These are phyloP conservation scores for Epiblema foenella DNA, from an alignment of 2,888 invertebrate species.

Conservation along the genomic window DNA sequence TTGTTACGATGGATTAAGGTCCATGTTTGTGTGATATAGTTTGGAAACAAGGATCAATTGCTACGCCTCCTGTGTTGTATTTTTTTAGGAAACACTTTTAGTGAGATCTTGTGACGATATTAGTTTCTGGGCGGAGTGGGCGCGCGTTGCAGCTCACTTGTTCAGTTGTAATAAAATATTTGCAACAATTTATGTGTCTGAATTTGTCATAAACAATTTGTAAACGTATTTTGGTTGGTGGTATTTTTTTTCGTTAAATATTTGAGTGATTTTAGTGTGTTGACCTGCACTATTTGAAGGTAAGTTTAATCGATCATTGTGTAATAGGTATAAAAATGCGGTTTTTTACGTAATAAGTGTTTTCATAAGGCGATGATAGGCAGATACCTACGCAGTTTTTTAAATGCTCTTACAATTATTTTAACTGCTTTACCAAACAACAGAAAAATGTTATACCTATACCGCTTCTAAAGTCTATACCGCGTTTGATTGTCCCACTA, in stretches of 20 bases:
- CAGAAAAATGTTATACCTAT: too few species aligned
- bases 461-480: too few species aligned
- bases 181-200: conserved; percentile 38
- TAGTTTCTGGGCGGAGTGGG: conserved; percentile 73
- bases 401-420: too few species aligned
- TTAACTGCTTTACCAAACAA: too few species aligned
- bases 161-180: conserved; percentile 50
- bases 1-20: conserved; percentile 62
- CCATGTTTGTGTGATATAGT: conserved; percentile 58
- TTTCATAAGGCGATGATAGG: too few species aligned
- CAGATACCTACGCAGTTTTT: too few species aligned
- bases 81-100: conserved; percentile 57
- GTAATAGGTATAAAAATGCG: neutral
- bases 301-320: neutral
- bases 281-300: neutral
- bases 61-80: conserved; percentile 71
- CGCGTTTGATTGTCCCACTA: neutral
- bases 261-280: conserved; percentile 4
- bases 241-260: neutral
- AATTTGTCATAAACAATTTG: conserved; percentile 24
- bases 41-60: conserved; percentile 58
- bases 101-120: conserved; percentile 63
- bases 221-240: neutral
- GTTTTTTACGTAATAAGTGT: too few species aligned
- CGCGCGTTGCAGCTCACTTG: conserved; percentile 54